These are phyloP conservation scores for Podiceps cristatus DNA, from an alignment of 2,113 vertebrate species.

Conservation along the genomic window DNA sequence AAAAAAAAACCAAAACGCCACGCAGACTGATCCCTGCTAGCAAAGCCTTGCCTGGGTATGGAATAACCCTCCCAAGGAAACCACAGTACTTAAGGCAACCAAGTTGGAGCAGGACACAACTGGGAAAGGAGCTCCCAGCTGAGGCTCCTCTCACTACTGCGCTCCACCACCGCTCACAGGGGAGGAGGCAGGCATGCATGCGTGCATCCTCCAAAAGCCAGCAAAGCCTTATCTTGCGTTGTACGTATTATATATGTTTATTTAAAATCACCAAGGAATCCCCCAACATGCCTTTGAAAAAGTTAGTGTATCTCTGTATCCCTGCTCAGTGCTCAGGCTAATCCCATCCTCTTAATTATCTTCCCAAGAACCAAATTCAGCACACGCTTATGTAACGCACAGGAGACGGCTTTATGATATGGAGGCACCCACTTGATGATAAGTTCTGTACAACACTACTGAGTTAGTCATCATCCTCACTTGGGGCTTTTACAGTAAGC, in stretches of 20 bases:
- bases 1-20: neutral
- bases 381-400: neutral
- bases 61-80: neutral
- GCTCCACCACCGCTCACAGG: neutral
- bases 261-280: neutral
- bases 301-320: neutral
- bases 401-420: slow-evolving; percentile 5
- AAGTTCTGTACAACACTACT: neutral
- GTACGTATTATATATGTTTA: rapidly evolving
- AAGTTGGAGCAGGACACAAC: neutral
- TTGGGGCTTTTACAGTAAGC: neutral
- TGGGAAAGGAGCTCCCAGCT: neutral
- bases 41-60: neutral
- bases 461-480: neutral
- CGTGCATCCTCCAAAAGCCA: neutral
- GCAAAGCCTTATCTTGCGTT: neutral
- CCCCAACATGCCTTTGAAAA: neutral
- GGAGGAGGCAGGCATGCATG: neutral
- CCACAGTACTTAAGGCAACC: neutral
- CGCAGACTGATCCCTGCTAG: neutral
- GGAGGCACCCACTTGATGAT: slow-evolving; percentile 37
- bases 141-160: neutral
- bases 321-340: neutral
- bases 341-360: neutral
- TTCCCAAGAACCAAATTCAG: neutral